Evolutionary conservation across 2,113 vertebrate genomes (phyloP), one percentile per base, ranked within the genome.

Genomic region (Pachycephala philippinensis): DNA sequence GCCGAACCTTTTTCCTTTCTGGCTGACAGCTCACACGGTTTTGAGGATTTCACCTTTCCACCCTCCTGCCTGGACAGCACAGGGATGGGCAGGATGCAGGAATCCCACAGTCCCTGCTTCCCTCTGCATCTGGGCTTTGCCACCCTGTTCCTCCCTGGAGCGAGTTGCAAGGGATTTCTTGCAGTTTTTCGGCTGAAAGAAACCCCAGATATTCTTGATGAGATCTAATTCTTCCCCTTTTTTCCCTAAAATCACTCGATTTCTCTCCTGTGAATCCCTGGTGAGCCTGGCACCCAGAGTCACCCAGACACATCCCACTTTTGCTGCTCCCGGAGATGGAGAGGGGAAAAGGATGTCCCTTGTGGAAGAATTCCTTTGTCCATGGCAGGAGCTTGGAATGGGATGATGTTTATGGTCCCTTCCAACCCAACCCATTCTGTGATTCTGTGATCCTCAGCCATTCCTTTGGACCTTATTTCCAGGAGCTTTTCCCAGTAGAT

Each of bases 111-210:
- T 14, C 16, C 31, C 47, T 59, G 39, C n/a, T 83, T 19, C 64
- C 39, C 52, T 39, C 52, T 39, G 35, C 9, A 0, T 7, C 44
- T 26, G 12, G 28, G 42, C 7, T 89, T 35, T 37, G 40, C 35
- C 1, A 0, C 7, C 4, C 0, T 5, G 3, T n/a, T 10, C 0
- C 15, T 50, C 27, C 37, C 21, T 7, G 3, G 13, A 28, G 10
- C 1, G 5, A 50, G 0, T 10, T 19, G 5, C 8, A 17, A 77
- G 17, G 24, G 61, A 50, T 87, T 69, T 27, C 4, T 30, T 16
- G 35, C 23, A 74, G 17, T 2, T 2, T 61, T 69, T 35, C 9
- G 2, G 10, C 13, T 35, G 39, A 52, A 57, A 35, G 27, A 37
- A 6, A 1, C 1, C 6, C 24, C 5, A 3, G 0, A 0, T 12